phyloP scores from a whole-genome alignment of 2,888 invertebrate genomes.

The Polymixis lichenea region DNA sequence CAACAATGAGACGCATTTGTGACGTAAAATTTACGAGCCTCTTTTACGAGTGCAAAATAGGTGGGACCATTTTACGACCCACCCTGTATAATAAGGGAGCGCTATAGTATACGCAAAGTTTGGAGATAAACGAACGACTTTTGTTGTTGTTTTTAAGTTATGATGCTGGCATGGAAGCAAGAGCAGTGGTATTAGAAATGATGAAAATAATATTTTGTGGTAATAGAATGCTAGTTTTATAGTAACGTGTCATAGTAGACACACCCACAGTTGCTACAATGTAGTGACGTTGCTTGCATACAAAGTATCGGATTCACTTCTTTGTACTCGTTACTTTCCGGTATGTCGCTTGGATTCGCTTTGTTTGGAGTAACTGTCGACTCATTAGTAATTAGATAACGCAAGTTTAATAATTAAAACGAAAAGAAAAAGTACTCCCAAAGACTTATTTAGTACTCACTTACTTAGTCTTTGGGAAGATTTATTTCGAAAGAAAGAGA shows the following conservation, averaged over 20 bases:
- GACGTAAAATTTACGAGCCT: conserved; percentile 87
- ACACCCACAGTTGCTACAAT: conserved; percentile 21
- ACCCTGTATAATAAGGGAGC: conserved; percentile 84
- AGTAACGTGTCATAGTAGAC: conserved; percentile 19
- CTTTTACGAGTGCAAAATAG: conserved; percentile 89
- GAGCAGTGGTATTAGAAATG: conserved; percentile 18
- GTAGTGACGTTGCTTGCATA: conserved; percentile 18
- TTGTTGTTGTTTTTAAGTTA: conserved; percentile 29
- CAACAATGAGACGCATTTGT: conserved; percentile 86
- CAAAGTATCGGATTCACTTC: conserved; percentile 30
- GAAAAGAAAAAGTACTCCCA: background rate
- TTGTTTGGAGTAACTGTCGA: conserved; percentile 23
- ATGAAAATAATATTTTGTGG: conserved; percentile 1
- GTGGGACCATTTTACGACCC: conserved; percentile 85
- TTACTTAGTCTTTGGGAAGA: too few species aligned
- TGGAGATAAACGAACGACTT: conserved; percentile 46
- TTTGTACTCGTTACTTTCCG: conserved; percentile 48
- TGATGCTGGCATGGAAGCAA: background rate
- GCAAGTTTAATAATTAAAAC: background rate
- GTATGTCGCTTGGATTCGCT: conserved; percentile 7
- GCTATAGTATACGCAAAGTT: conserved; percentile 66
- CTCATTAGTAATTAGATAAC: background rate
- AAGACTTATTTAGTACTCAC: background rate
- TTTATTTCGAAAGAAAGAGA: background rate
- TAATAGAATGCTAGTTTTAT: conserved; percentile 31